Evolutionary conservation across 2,888 invertebrate species (phyloP), one percentile per base, ranked within the genome.

Genomic region (Scaptomyza caliginosa): DNA sequence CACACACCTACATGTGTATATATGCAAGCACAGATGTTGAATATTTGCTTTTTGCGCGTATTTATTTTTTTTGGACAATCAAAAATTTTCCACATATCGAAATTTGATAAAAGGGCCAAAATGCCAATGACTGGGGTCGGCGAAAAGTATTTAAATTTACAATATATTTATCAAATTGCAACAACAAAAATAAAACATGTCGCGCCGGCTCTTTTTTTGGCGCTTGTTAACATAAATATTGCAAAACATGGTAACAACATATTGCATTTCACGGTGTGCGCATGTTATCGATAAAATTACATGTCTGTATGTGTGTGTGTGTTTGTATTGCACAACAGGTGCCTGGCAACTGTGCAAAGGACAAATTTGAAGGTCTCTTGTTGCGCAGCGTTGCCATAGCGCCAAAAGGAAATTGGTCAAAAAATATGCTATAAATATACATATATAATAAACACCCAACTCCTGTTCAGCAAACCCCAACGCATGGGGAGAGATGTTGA

Each of bases 321-420:
- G 7, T 40, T 17, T 66, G 17, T 59, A 38, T 56, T 50, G 48
- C 50, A 79, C 86, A 86, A 86, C 86, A 86, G 84, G 83, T 86
- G 83, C 83, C 83, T 84, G 81, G 86, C 81, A 84, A 84, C 86
- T 78, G 83, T 83, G 86, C 77, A 82, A 79, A 85, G 85, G 85
- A 85, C 81, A 72, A 84, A 84, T 46, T 63, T 82, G 77, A 85
- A 82, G 80, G 82, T 85, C 80, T 72, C 46, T 42, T 36, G 17
- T 3, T 1, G 19, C n/a, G 17, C 52, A 54, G 34, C 42, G 67
- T 67, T 81, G 75, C 73, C 78, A 65, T 73, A 77, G 23, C 62
- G 65, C 40, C 32, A 34, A 40, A 36, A 60, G 45, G 28, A 45
- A 64, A 39, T 39, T 13, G 39, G 11, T 19, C 57, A 67, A 54